Base-by-base conservation (phyloP, 2,113 vertebrate genomes). In the Melanerpes aurifrons region DNA sequence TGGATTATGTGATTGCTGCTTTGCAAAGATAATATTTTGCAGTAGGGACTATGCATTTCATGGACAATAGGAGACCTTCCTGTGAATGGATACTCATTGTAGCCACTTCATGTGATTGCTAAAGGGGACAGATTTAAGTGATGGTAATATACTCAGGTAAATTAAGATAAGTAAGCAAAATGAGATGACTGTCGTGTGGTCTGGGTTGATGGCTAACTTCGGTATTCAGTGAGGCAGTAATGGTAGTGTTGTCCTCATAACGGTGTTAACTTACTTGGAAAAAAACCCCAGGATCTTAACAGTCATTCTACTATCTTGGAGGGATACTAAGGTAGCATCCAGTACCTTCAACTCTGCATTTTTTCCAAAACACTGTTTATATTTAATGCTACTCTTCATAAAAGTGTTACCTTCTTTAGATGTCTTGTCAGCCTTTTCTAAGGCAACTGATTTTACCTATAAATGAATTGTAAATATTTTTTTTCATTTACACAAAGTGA, bases 401-500 rank as follows among this genome's bases (percentile, higher is more conserved):
- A 64, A 89, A 89, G 45, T n/a, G 28, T 72, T 72, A 57, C 68
- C 56, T 75, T 85, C 85, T 74, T 86, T 89, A 88, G 64, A 32
- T 81, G 86, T 91, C 69, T 80, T 25, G 4, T 64, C 69, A 69
- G 57, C 70, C 80, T 95, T 93, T 90, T 73, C 66, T 82, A 73
- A 90, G 53, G 80, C 57, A 37, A 81, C 35, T 35, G 81, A 83
- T 88, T 90, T 92, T 82, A 95, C 59, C 40, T 47, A 5, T 37
- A 95, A 83, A 54, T 16, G 4, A 86, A 50, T 35, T 96, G 92
- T 95, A 94, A 48, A 80, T 95, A 92, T 37, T 37, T 21, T 90
- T 87, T 83, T 88, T 77, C 58, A 80, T 87, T 76, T 37, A 58
- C 35, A 86, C 67, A 67, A 79, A 53, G 14, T 87, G 47, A 80